A percentile compares a stretch with the other conserved stretches of the same genome.
Conservation (phyloP, 2,797 vertebrate genomes). For the Coendou prehensilis region DNA sequence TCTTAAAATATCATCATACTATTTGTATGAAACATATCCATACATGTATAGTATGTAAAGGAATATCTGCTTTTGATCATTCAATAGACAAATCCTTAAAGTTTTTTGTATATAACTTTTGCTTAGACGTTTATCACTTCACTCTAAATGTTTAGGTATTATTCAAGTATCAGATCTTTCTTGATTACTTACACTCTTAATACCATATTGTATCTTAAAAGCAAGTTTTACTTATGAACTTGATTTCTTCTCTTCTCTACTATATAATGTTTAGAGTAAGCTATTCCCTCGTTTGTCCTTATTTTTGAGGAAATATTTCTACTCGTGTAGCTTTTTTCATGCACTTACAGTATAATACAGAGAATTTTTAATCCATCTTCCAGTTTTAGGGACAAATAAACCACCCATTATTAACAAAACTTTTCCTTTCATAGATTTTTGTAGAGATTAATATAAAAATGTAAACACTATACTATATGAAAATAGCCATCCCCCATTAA, state of each 20-base stretch:
- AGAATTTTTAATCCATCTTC: constrained; percentile 47
- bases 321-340: constrained; percentile 53
- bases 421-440: constrained; percentile 59
- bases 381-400: constrained; percentile 46
- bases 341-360: background rate
- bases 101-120: background rate
- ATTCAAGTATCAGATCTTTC: constrained; percentile 11
- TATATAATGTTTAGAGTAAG: constrained; percentile 35
- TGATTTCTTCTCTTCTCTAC: constrained; percentile 46
- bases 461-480: background rate
- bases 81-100: background rate
- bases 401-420: constrained; percentile 27
- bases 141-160: constrained; percentile 28
- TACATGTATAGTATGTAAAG: constrained; percentile 33
- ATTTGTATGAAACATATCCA: background rate
- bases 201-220: constrained; percentile 63
- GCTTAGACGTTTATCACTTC: constrained; percentile 7
- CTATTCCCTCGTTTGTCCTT: background rate
- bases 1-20: constrained; percentile 18
- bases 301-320: background rate
- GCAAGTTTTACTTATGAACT: constrained; percentile 46
- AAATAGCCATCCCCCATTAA: constrained; percentile 53
- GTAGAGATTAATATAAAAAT: constrained; percentile 66
- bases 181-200: constrained; percentile 63
- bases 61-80: constrained; percentile 20